Evolutionary conservation across 2,113 vertebrate species (phyloP).

Genomic region (Pseudonaja textilis): DNA sequence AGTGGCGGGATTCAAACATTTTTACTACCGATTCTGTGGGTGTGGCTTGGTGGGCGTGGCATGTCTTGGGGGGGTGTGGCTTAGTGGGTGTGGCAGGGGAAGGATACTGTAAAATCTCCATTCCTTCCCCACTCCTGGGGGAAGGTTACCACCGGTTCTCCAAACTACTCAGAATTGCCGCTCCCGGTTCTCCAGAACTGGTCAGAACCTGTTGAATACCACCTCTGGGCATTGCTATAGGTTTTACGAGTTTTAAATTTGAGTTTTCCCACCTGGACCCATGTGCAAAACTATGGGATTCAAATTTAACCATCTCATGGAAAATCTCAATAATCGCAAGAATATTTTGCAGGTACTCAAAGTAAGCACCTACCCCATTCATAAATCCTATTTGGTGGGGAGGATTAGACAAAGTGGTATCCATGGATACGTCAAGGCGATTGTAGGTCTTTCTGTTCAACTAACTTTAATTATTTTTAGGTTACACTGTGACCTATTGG

Average conservation of each 20-base stretch:
- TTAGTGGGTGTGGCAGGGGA: too few relatives aligned
- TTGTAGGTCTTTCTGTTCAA: background rate
- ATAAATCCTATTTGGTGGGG: background rate
- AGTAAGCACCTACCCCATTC: background rate
- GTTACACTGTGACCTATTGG: background rate
- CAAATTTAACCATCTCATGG: background rate
- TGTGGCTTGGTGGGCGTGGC: too few relatives aligned
- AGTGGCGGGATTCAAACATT: too few relatives aligned
- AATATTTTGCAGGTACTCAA: background rate
- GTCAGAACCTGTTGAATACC: too few relatives aligned
- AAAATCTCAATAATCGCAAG: background rate
- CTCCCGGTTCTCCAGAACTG: too few relatives aligned
- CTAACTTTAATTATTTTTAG: background rate
- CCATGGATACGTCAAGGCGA: background rate
- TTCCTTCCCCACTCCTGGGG: too few relatives aligned
- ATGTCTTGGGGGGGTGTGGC: too few relatives aligned
- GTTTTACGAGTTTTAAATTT: background rate
- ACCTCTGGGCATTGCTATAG: too few relatives aligned
- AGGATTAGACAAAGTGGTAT: background rate
- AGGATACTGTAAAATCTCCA: too few relatives aligned
- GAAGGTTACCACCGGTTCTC: too few relatives aligned
- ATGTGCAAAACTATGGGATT: background rate
- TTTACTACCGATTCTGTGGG: too few relatives aligned
- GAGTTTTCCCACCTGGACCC: background rate
- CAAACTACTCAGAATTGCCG: too few relatives aligned